Conservation (phyloP, 2,888 invertebrate genomes). For the Aproaerema taeniolella region DNA sequence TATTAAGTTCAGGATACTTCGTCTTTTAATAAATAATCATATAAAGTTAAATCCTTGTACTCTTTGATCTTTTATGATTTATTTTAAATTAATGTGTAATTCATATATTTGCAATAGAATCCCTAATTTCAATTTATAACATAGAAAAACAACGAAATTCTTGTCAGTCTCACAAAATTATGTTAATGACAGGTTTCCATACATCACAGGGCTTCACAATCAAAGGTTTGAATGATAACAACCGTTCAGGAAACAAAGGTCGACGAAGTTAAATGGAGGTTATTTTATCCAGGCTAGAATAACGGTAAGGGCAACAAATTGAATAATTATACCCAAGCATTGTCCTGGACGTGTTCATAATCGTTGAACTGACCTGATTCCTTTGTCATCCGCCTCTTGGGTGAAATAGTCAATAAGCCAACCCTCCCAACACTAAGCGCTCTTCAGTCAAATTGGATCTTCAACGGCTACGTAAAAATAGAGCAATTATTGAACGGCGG, state of each 20-base stretch:
- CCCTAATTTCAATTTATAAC: too few species aligned
- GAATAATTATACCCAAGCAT: constrained; percentile 59
- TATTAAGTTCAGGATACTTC: too few species aligned
- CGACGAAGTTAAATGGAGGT: constrained; percentile 44
- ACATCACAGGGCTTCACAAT: constrained; percentile 25
- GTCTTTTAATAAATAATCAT: too few species aligned
- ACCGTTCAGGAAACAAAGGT: constrained; percentile 40
- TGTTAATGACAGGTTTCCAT: constrained; percentile 10
- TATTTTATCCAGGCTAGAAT: constrained; percentile 37
- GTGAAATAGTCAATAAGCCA: constrained; percentile 29
- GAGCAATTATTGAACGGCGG: not conserved
- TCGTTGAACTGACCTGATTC: constrained; percentile 43
- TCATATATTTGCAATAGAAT: too few species aligned
- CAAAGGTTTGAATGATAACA: constrained; percentile 37
- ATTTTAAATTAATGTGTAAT: too few species aligned
- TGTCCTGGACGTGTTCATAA: constrained; percentile 49
- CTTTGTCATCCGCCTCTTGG: constrained; percentile 37
- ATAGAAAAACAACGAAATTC: too few species aligned
- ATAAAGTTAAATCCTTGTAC: too few species aligned
- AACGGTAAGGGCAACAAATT: constrained; percentile 53
- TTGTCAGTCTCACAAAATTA: too few species aligned
- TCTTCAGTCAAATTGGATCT: constrained; percentile 28
- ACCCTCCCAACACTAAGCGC: constrained; percentile 14
- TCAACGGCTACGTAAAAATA: constrained; percentile 24
- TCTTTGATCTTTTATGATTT: too few species aligned